phyloP scores from a whole-genome alignment of 1,140 invertebrate species.

The Spodoptera litura region DNA sequence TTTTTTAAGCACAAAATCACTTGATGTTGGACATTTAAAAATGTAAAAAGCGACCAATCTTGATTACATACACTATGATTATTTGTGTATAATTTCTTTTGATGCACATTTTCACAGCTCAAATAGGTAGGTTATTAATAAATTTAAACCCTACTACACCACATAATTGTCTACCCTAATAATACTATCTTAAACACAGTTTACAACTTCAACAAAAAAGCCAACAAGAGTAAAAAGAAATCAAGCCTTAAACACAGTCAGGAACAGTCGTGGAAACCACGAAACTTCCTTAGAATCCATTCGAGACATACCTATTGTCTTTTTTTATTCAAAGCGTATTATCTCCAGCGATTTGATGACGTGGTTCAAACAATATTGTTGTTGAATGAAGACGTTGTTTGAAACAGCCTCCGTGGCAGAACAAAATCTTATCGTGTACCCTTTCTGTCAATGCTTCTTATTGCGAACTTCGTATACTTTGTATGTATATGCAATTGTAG shows the following conservation, averaged over 20 bases:
- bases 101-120: too few relatives aligned
- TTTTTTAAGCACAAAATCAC: too few relatives aligned
- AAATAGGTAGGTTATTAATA: too few relatives aligned
- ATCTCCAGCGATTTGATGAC: constrained; percentile 28
- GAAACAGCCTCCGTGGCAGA: constrained; percentile 30
- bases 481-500: constrained; percentile 64
- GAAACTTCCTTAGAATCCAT: background rate
- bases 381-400: constrained; percentile 1
- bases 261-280: background rate
- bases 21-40: too few relatives aligned
- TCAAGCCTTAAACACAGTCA: background rate
- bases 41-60: too few relatives aligned
- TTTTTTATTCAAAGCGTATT: constrained; percentile 37
- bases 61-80: too few relatives aligned
- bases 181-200: too few relatives aligned
- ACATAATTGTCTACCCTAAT: too few relatives aligned
- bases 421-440: constrained; percentile 59
- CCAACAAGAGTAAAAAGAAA: background rate
- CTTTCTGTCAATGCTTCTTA: constrained; percentile 66
- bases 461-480: constrained; percentile 64
- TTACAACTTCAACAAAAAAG: background rate
- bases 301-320: constrained; percentile 33
- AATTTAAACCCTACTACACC: too few relatives aligned
- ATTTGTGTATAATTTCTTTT: too few relatives aligned
- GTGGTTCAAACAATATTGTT: constrained; percentile 34